Evolutionary conservation across 1,140 invertebrate species (phyloP).

Genomic region (Camponotus pennsylvanicus): DNA sequence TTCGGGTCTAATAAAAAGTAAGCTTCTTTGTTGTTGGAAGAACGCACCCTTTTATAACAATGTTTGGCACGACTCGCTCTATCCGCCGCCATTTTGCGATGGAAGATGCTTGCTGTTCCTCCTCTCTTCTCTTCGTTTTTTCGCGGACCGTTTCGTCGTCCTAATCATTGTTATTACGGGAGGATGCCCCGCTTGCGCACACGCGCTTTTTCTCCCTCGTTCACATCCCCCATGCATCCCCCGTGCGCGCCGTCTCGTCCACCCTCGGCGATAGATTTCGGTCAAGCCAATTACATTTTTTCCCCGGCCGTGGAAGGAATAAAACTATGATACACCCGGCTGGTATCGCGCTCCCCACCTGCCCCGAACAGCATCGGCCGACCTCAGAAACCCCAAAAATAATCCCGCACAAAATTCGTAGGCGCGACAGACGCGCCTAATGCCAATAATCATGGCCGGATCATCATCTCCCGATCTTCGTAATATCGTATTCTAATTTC

Average conservation of each 20-base stretch:
- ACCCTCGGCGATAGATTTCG: conserved; percentile 75
- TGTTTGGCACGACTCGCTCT: not conserved
- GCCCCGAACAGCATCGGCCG: conserved; percentile 48
- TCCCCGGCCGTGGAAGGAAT: conserved; percentile 72
- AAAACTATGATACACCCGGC: conserved; percentile 70
- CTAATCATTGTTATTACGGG: conserved; percentile 83
- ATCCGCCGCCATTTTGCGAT: conserved; percentile 75
- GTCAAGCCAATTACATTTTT: conserved; percentile 77
- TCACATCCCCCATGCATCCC: conserved; percentile 65
- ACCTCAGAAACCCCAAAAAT: conserved; percentile 54
- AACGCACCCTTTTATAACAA: conserved; percentile 6
- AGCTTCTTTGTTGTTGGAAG: not conserved
- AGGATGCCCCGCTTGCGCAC: conserved; percentile 75
- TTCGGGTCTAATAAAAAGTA: not conserved
- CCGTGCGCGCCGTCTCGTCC: conserved; percentile 44
- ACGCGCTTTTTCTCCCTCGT: conserved; percentile 70
- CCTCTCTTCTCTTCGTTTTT: conserved; percentile 52
- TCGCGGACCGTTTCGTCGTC: conserved; percentile 77
- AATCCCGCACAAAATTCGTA: conserved; percentile 56
- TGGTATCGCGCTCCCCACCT: conserved; percentile 72
- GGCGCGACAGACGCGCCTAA: conserved; percentile 71
- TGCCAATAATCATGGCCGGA: conserved; percentile 71
- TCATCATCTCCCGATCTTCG: conserved; percentile 64
- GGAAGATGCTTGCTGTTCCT: conserved; percentile 37
- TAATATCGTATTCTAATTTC: conserved; percentile 59